Evolutionary conservation across 2,797 vertebrate genomes (phyloP), one percentile per base, ranked within the genome.

Genomic region (Coracias cyanogaster): DNA sequence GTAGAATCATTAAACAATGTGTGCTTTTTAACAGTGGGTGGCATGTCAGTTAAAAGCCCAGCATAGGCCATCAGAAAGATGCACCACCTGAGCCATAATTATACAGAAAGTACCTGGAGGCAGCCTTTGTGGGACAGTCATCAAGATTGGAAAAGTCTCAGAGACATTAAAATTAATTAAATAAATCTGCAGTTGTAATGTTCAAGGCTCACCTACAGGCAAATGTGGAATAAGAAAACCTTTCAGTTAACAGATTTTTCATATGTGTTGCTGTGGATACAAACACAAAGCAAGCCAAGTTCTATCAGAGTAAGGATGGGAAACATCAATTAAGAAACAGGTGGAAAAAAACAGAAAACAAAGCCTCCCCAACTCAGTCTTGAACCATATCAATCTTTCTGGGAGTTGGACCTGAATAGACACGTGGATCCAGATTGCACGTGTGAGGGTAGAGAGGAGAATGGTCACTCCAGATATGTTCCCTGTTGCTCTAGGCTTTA

Each of bases 111-210:
- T 61, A 78, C 48, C 60, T 87, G 71, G 31, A 85, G 70, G 16
- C 21, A 71, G 31, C 18, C 62, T 89, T 43, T 46, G 39, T 62
- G 58, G 43, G 54, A 89, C 35, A 67, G 31, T 45, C 33, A 86
- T 26, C 58, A 60, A 92, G 61, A 83, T 0, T 45, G 25, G 21
- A 83, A 62, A 70, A 92, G 9, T 77, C 39, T 78, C 54, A 80
- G 46, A 82, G 35, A 78, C 72, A 65, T 69, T 71, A 51, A 71
- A 93, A 82, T 62, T 19, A 80, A 94, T 89, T 57, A 90, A 84
- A 93, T 83, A 82, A 78, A 65, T 55, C 14, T 85, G 13, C 21
- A 62, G 35, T 51, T 73, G 77, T 91, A 77, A 54, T 87, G 37
- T 84, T 91, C 14, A 71, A 65, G 39, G 51, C 6, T 86, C 46